Evolutionary conservation across 2,113 vertebrate species (phyloP).

Genomic region (Notiomystis cincta): DNA sequence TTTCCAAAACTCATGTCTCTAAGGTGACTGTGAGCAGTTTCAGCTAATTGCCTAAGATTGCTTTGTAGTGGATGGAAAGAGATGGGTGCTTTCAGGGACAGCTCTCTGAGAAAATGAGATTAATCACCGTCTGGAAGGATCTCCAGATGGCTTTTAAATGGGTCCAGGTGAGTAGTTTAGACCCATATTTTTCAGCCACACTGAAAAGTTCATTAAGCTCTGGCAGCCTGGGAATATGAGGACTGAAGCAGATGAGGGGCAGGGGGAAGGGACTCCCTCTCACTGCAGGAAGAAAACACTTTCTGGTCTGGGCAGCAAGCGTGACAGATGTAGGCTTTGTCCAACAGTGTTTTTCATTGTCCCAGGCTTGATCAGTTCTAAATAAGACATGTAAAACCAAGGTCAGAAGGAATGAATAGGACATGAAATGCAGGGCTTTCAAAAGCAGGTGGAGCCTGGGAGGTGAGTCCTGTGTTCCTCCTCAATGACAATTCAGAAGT

Average conservation of each 20-base stretch:
- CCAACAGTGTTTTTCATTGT: background rate
- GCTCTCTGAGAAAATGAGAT: background rate
- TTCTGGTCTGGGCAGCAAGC: accelerated
- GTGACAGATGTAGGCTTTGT: background rate
- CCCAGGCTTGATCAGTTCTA: accelerated
- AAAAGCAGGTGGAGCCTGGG: background rate
- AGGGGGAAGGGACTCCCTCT: background rate
- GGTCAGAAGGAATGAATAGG: background rate
- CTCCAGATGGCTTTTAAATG: background rate
- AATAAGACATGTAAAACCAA: background rate
- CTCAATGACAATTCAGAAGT: background rate
- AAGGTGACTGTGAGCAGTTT: background rate
- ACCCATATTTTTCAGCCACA: background rate
- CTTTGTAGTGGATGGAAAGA: background rate
- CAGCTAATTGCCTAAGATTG: background rate
- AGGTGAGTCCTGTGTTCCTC: background rate
- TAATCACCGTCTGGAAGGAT: background rate
- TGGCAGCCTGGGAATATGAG: background rate
- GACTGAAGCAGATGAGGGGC: background rate
- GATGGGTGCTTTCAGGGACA: background rate
- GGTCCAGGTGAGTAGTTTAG: background rate
- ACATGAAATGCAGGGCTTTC: accelerated
- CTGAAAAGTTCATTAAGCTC: background rate
- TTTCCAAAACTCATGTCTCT: background rate
- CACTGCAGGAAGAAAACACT: background rate